Evolutionary conservation across 2,113 vertebrate species (phyloP), one percentile per base, ranked within the genome.

Genomic region (Eublepharis macularius): DNA sequence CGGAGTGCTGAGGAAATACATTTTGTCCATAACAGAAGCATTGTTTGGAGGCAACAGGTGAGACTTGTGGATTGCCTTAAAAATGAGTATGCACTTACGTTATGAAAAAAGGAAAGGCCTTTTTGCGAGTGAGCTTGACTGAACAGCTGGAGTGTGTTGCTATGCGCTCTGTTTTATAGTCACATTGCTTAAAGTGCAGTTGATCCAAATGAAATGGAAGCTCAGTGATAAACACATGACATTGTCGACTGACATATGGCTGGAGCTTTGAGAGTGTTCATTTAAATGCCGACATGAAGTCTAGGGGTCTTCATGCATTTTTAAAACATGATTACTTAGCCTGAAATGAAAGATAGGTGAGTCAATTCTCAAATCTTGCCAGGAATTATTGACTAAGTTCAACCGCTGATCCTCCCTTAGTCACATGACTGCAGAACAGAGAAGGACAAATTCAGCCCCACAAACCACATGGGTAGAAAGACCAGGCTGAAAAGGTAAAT

Each of bases 141-240:
- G 4, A 87, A 68, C 54, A 87, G 60, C 0, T 11, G 13, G 74
- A 72, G 32, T 81, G 0, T 0, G 47, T 19, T 89, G 21, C 14
- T 92, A 57, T 82, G 85, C 81, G 10, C 49, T 47, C 16, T 73
- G 16, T 72, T 93, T 90, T 90, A 51, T 43, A 65, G n/a, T 1
- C 78, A 74, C 45, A 45, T 77, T 47, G 77, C 43, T 43, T 73
- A 19, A 14, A 85, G 6, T 36, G 8, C 19, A 82, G 1, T 57
- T 60, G 1, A 2, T 77, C 10, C 57, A 78, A 82, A 85, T 32
- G 86, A 10, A 0, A 78, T 4, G 63, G 10, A 69, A 84, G 68
- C 45, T 60, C 19, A 2, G 89, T 75, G 73, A 74, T 26, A 73
- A 86, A 70, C 0, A 0, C 21, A 85, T 24, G 5, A 88, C 88